Evolutionary conservation across 2,797 vertebrate species (phyloP).

Genomic region (Brachyrhaphis roseni): DNA sequence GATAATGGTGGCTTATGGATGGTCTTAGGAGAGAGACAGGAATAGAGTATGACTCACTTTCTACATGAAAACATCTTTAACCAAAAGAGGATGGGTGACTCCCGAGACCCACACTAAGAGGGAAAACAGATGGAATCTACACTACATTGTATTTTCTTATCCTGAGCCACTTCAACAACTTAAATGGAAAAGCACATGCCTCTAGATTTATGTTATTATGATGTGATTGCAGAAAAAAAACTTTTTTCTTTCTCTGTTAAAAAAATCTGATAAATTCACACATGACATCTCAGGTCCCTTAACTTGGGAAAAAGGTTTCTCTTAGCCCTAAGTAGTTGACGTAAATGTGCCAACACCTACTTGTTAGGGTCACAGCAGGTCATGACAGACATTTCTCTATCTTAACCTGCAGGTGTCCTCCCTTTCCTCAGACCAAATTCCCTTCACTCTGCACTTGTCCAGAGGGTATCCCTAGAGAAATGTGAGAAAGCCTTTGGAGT

Average conservation of each 20-base stretch:
- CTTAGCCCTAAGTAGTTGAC: conserved; percentile 33
- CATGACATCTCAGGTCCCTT: conserved; percentile 29
- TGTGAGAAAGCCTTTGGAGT: conserved; percentile 17
- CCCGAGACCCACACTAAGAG: conserved; percentile 8
- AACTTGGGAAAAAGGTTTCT: conserved; percentile 19
- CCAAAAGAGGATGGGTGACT: conserved; percentile 35
- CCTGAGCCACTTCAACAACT: conserved; percentile 3
- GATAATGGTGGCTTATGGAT: conserved; percentile 26
- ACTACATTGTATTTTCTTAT: conserved; percentile 10
- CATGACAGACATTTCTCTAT: conserved; percentile 45
- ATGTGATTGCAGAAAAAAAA: background rate
- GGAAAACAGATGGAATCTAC: conserved; percentile 39
- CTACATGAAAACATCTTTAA: conserved; percentile 56
- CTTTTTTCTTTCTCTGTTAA: background rate
- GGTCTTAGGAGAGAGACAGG: conserved; percentile 43
- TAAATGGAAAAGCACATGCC: background rate
- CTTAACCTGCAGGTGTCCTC: conserved; percentile 44
- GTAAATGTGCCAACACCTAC: conserved; percentile 52
- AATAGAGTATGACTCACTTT: conserved; percentile 56
- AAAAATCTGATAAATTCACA: conserved; percentile 14
- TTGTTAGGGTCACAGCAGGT: conserved; percentile 38
- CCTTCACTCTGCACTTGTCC: conserved; percentile 43
- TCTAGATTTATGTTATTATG: background rate
- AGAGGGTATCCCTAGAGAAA: conserved; percentile 22
- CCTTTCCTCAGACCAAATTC: conserved; percentile 42